Evolutionary conservation across 2,888 invertebrate genomes (phyloP), one percentile per base, ranked within the genome.

Genomic region (Lycaena phlaeas): DNA sequence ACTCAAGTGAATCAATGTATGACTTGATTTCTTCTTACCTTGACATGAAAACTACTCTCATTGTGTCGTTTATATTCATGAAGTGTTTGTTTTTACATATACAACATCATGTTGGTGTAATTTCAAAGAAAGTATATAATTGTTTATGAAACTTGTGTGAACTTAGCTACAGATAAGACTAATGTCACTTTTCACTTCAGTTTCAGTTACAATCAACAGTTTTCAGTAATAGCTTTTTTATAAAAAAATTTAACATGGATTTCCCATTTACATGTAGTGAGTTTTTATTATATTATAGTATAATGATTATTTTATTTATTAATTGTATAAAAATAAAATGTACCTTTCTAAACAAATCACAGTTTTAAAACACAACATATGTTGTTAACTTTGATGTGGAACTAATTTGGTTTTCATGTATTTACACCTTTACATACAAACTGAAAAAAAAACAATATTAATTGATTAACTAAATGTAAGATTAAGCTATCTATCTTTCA

Each of bases 261-360:
- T 64, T 62, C 42, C 64, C 72, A 44, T 79, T 75, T 59, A 54
- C 63, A 22, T 76, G 74, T 56, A 66, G 79, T 79, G 53, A 75
- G 78, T 34, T 15, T 61, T 25, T 15, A 39, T 38, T 31, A 36
- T 29, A 18, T 22, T 12, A 9, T n/a, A 10, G 14, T 15, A 10
- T 30, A 15, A 2, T 30, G n/a, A 30, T 9, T 10, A 18, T 37
- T 17, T 26, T 14, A 12, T 10, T 34, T 10, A 14, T 10, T 36
- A 6, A 18, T 7, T 36, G 14, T 36, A 14, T 18, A 22, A 3
- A 22, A n/a, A 2, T 22, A 2, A 22, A 7, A 22, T 7, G 9
- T 22, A 5, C 4, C 9, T 22, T 22, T 22, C 9, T 4, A 5
- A 2, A 5, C 7, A 2, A 17, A 22, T 18, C 11, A 11, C 9